Percentiles rank a stretch among this genome's conserved stretches.
Evolutionary conservation across 2,888 invertebrate genomes (phyloP).

Genomic region (Unio delphinus): DNA sequence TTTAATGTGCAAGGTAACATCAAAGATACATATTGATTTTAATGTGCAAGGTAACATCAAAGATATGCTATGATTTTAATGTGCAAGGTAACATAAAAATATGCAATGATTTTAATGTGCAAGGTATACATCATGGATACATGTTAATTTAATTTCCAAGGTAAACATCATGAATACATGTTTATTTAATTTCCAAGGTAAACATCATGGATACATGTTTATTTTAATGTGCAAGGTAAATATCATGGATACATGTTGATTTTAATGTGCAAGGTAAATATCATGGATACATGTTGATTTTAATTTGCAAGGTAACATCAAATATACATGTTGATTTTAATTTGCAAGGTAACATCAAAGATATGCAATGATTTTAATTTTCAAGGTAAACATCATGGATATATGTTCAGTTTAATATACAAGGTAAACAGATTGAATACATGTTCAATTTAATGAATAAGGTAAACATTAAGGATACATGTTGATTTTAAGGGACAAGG

Average conservation of each 20-base stretch:
- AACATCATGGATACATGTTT: too few species aligned
- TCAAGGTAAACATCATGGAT: not conserved
- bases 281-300: too few species aligned
- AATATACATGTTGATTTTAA: conserved; percentile 9
- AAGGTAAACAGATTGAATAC: conserved; percentile 42
- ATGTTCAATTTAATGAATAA: too few species aligned
- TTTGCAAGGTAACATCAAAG: conserved; percentile 57
- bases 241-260: too few species aligned
- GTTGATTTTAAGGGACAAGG: too few species aligned
- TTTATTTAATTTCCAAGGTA: too few species aligned
- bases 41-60: conserved; percentile 60
- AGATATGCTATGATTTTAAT: not conserved
- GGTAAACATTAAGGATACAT: too few species aligned
- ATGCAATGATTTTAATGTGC: conserved; percentile 38
- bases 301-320: not conserved
- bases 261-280: too few species aligned
- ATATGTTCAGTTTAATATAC: conserved; percentile 39
- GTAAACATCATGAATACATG: too few species aligned
- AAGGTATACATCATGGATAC: conserved; percentile 42
- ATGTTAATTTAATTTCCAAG: too few species aligned
- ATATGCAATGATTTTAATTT: not conserved
- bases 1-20: conserved; percentile 1
- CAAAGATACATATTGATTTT: not conserved
- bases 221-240: too few species aligned
- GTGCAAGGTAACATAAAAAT: not conserved